Conservation (phyloP, 2,888 invertebrate genomes). For the Brachyopa scutellaris region DNA sequence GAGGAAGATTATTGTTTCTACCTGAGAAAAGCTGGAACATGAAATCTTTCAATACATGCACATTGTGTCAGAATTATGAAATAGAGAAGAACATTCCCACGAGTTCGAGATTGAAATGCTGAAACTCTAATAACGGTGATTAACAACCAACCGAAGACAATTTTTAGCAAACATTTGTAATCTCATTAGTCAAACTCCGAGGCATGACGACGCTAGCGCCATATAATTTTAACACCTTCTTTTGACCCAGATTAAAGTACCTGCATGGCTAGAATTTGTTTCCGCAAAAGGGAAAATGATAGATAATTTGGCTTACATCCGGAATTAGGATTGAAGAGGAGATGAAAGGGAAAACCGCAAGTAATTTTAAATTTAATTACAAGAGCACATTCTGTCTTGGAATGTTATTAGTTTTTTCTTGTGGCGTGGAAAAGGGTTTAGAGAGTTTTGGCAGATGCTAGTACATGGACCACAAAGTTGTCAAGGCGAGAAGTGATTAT, state of each 20-base stretch:
- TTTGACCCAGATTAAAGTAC: constrained; percentile 53
- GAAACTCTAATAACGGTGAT: constrained; percentile 66
- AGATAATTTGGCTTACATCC: constrained; percentile 61
- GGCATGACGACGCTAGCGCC: constrained; percentile 42
- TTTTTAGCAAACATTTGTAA: constrained; percentile 70
- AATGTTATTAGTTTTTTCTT: background rate
- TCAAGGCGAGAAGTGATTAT: too few species aligned
- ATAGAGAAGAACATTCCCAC: constrained; percentile 49
- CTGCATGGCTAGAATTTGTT: constrained; percentile 9
- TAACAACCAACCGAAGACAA: constrained; percentile 47
- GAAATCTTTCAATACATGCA: background rate
- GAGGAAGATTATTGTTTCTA: constrained; percentile 14
- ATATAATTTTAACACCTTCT: constrained; percentile 70
- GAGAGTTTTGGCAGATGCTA: background rate
- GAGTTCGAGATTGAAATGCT: constrained; percentile 38
- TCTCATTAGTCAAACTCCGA: constrained; percentile 63
- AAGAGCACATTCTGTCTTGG: background rate
- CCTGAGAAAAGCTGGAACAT: constrained; percentile 41
- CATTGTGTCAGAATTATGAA: constrained; percentile 2
- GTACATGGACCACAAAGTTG: too few species aligned
- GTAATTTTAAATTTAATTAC: background rate
- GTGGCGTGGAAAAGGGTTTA: background rate
- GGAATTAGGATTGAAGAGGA: constrained; percentile 33
- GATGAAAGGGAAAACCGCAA: constrained; percentile 70
- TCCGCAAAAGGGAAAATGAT: constrained; percentile 29